Base-by-base conservation (phyloP, 2,797 vertebrate genomes). In the Melanotaenia pygmaea region DNA sequence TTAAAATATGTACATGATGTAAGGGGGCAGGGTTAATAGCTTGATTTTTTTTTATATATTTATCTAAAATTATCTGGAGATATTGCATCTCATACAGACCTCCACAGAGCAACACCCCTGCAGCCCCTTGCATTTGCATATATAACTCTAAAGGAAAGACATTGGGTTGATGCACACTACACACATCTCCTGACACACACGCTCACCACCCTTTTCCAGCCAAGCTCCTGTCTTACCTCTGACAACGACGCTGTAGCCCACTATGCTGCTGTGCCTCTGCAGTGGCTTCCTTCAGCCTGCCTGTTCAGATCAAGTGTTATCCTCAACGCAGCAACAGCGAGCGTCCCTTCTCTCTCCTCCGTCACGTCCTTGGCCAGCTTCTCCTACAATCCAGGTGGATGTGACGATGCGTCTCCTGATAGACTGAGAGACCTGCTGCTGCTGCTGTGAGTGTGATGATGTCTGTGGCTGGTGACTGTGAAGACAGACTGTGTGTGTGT, bases 331-430 rank as follows among this genome's bases (percentile, higher is more conserved):
- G 35, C 14, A 37, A 20, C 34, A 1, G 30, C 18, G 20, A 24
- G 54, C 26, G 43, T 67, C 57, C 51, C 51, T 77, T 53, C 22
- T 26, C 50, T 53, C 50, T 53, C 50, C 67, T 69, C 74, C 3
- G 18, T 56, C 9, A 28, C 67, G 84, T 90, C 88, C 87, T 85
- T 72, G 30, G 72, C 72, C 67, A 81, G 80, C 84, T 80, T 71
- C 76, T 62, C 1, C 43, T 84, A 89, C 85, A 85, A 87, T 91
- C 89, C 86, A 90, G 91, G 87, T 85, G 85, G 79, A 71, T 85
- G 71, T 40, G 76, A 56, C 26, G 2, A 26, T 64, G 38, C 14
- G 74, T 59, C 47, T 84, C 72, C 82, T 77, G 70, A 68, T 50
- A 64, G 72, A 82, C 64, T 61, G 76, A 68, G 43, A 66, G 77